Evolutionary conservation across 1,140 invertebrate genomes (phyloP).

Genomic region (Zaprionus lachaisei): DNA sequence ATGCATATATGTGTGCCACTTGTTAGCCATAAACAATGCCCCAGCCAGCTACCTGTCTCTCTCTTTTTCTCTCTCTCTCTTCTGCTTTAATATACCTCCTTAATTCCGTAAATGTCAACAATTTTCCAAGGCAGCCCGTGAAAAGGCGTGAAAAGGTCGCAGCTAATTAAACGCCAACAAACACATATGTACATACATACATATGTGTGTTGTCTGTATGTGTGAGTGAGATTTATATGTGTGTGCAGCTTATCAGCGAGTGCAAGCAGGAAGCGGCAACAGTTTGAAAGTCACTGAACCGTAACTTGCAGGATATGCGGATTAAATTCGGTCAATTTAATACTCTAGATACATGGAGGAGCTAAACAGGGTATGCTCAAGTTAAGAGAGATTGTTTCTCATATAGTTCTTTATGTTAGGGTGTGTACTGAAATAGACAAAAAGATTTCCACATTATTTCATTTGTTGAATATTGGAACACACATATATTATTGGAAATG

Average conservation of each 20-base stretch:
- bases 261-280: neutral
- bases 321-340: neutral
- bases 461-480: no score
- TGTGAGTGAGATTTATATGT: neutral
- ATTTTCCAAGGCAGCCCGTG: slow-evolving; percentile 23
- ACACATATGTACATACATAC: slow-evolving; percentile 6
- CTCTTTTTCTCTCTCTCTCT: neutral
- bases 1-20: neutral
- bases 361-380: neutral
- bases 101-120: slow-evolving; percentile 31
- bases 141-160: slow-evolving; percentile 40
- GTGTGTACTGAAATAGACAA: neutral
- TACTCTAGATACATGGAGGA: neutral
- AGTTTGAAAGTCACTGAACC: slow-evolving; percentile 25
- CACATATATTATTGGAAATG: no score
- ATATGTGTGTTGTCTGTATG: neutral
- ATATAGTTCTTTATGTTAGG: neutral
- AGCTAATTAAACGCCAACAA: slow-evolving; percentile 40
- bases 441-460: neutral
- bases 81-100: neutral
- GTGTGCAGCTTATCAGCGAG: neutral
- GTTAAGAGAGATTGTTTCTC: neutral
- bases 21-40: slow-evolving; percentile 3
- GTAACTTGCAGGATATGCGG: neutral
- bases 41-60: neutral